Base-by-base conservation (phyloP, 2,888 invertebrate genomes). In the Idaea biselata region DNA sequence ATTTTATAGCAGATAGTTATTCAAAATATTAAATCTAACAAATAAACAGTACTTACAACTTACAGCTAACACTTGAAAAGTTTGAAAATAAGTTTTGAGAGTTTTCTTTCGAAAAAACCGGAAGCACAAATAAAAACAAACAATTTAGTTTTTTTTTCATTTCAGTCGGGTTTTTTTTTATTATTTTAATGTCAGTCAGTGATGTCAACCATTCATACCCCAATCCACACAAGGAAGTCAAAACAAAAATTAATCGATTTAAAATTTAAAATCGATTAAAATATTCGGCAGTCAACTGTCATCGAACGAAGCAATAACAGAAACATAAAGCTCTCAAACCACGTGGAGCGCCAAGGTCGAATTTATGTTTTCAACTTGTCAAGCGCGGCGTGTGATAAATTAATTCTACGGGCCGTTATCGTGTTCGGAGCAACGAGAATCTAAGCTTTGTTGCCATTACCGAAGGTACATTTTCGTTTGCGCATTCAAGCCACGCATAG, bases 361-460 rank as follows among this genome's bases (percentile, higher is more conserved):
- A 92, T 92, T 92, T 92, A 92, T 93, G 92, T 93, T 93, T 93
- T 93, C 92, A 91, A 92, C 92, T 93, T 93, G 92, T 93, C 92
- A 93, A 93, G 91, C 90, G 72, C 89, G 91, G 89, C 91, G 91
- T 90, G 91, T 92, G 91, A 93, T 93, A 93, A 93, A 93, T 93
- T 93, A 93, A 92, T 92, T 91, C 92, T 89, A 91, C 90, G 89
- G 85, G 88, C 89, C 89, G 91, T 91, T 91, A 92, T 89, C 86
- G 87, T 79, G 67, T 54, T 54, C 17, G 8, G 5, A 1, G 58
- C 16, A 65, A 68, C 16, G 16, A 61, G 58, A 86, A 61, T 79
- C 68, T 79, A 55, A 60, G 72, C 83, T 74, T 75, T 87, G 83
- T 63, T 0, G 0, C 0, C 0, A n/a, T 0, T 0, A 0, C 0